These are phyloP conservation scores for Anthonomus grandis DNA, from an alignment of 1,140 invertebrate genomes.

Conservation along the genomic window DNA sequence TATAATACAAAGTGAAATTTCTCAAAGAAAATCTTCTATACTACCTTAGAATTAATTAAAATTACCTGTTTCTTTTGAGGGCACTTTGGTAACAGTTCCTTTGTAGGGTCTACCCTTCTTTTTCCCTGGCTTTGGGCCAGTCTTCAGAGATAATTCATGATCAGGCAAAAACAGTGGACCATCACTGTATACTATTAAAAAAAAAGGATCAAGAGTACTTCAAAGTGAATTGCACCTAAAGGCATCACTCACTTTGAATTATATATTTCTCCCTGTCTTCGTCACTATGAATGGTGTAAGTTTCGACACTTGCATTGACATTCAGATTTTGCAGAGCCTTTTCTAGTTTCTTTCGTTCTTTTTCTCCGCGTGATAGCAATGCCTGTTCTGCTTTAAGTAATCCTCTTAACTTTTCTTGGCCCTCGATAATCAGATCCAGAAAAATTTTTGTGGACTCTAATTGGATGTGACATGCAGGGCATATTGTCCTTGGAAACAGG, in stretches of 20 bases:
- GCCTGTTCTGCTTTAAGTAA: conserved; percentile 52
- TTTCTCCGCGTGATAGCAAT: conserved; percentile 33
- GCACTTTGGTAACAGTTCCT: conserved; percentile 41
- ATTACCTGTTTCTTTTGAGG: conserved; percentile 49
- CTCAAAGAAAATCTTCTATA: too few species aligned
- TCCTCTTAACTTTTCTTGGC: conserved; percentile 58
- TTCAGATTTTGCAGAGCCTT: conserved; percentile 40
- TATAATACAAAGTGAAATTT: too few species aligned
- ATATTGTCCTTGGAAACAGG: conserved; percentile 65
- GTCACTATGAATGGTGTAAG: conserved; percentile 43
- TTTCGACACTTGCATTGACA: conserved; percentile 40
- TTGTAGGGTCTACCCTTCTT: conserved; percentile 69
- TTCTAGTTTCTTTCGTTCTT: conserved; percentile 40
- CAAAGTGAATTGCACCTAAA: too few species aligned
- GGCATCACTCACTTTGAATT: conserved; percentile 51
- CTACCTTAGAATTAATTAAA: too few species aligned
- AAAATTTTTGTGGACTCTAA: conserved; percentile 68
- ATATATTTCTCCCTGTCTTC: conserved; percentile 51
- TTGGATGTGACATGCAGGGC: conserved; percentile 71
- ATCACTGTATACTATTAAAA: conserved; percentile 49
- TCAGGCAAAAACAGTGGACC: conserved; percentile 56
- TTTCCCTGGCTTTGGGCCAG: conserved; percentile 62
- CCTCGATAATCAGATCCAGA: conserved; percentile 64
- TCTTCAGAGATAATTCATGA: conserved; percentile 57
- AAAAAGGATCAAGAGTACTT: neutral